Conservation (phyloP, 64 coral and sea anemone species). For the Anthopleura sola region DNA sequence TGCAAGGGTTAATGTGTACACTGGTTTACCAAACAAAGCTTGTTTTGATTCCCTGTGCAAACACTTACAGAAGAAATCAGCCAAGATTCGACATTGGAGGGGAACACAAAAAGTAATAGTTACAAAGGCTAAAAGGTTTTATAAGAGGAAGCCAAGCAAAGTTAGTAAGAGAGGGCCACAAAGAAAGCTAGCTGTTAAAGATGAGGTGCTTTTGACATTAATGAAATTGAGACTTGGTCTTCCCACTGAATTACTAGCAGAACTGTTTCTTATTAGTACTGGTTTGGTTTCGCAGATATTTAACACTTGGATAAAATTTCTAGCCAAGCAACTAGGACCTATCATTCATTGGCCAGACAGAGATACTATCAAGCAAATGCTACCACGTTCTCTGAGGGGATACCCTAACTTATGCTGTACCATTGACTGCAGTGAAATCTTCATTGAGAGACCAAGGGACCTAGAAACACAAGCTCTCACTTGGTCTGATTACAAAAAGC, state of each 20-base stretch:
- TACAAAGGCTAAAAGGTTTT: neutral
- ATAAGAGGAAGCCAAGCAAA: neutral
- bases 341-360: conserved; percentile 30
- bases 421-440: conserved; percentile 11
- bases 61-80: conserved; percentile 11
- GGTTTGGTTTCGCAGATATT: conserved; percentile 19
- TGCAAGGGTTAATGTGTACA: conserved; percentile 9
- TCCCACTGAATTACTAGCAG: conserved; percentile 17
- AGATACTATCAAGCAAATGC: conserved; percentile 18
- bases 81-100: conserved; percentile 14
- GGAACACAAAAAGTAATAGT: conserved; percentile 32
- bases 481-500: conserved; percentile 43
- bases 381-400: conserved; percentile 11
- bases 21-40: conserved; percentile 24
- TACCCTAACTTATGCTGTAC: conserved; percentile 19
- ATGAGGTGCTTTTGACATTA: conserved; percentile 49
- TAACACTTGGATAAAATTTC: conserved; percentile 42
- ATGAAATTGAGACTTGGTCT: conserved; percentile 25
- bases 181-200: conserved; percentile 63
- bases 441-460: conserved; percentile 15
- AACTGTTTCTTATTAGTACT: neutral
- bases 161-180: conserved; percentile 28
- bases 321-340: conserved; percentile 24
- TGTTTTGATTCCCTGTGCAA: neutral
- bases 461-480: conserved; percentile 6